Conservation (phyloP, 2,888 invertebrate genomes). For the Drosophila meridionalis region DNA sequence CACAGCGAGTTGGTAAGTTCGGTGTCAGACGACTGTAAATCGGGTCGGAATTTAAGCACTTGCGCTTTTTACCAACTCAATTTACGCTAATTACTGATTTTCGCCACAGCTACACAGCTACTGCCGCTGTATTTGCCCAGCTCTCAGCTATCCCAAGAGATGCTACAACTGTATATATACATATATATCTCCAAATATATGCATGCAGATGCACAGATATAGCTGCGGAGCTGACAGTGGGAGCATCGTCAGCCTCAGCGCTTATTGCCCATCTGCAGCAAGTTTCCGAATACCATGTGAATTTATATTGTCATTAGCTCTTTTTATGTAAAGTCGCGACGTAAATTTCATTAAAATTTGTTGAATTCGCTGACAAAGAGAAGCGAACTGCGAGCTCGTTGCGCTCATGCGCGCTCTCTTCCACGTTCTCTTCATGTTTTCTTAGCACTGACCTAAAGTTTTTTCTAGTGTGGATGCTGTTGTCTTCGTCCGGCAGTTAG, state of each 20-base stretch:
- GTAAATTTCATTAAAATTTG: conserved; percentile 65
- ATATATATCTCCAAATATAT: not conserved
- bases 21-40: conserved; percentile 10
- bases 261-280: conserved; percentile 61
- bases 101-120: conserved; percentile 62
- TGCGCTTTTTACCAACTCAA: conserved; percentile 79
- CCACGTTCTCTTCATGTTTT: not conserved
- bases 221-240: conserved; percentile 10
- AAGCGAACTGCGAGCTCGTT: not conserved
- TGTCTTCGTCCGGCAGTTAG: conserved; percentile 43
- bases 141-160: conserved; percentile 32
- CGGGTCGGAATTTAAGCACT: conserved; percentile 60
- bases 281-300: conserved; percentile 53
- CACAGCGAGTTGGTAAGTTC: conserved; percentile 6
- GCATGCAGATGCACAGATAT: not conserved
- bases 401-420: conserved; percentile 55
- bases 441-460: conserved; percentile 63
- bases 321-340: conserved; percentile 59
- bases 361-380: conserved; percentile 62
- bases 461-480: conserved; percentile 34
- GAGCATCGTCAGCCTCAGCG: conserved; percentile 41
- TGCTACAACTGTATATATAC: conserved; percentile 4
- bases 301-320: conserved; percentile 78
- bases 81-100: conserved; percentile 79
- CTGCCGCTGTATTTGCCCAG: conserved; percentile 26